Percentiles rank a stretch among this genome's conserved stretches.
Conservation (phyloP, 2,797 vertebrate species). For the Brachymystax lenok region DNA sequence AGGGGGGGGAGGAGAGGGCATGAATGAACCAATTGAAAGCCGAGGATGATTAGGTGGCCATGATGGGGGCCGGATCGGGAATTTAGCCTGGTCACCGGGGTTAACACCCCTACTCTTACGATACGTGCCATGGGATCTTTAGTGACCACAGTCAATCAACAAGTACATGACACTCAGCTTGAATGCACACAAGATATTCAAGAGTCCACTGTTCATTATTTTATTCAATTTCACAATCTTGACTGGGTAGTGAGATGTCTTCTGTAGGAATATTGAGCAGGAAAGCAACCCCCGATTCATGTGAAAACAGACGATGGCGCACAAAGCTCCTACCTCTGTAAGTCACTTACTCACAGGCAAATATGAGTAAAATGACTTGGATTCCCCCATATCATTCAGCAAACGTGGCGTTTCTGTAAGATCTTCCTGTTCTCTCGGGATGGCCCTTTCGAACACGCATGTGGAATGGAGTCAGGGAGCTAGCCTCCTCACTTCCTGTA, state of each 20-base stretch:
- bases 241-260: not conserved
- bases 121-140: no score
- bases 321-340: not conserved
- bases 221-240: not conserved
- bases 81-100: no score
- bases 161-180: not conserved
- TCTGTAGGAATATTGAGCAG: not conserved
- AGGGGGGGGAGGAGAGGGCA: no score
- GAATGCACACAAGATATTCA: not conserved
- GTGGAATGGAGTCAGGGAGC: not conserved
- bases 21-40: no score
- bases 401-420: not conserved
- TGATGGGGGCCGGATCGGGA: no score
- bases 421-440: not conserved
- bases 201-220: not conserved
- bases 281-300: not conserved
- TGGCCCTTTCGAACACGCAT: not conserved
- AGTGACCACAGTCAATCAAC: not conserved
- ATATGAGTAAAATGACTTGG: not conserved
- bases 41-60: no score
- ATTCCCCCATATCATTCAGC: not conserved
- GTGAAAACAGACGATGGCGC: no score
- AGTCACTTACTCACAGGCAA: not conserved
- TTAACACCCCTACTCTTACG: no score
- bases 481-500: conserved; percentile 1